Evolutionary conservation across 2,888 invertebrate genomes (phyloP), one percentile per base, ranked within the genome.

Genomic region (Branchinecta sandiegonensis): DNA sequence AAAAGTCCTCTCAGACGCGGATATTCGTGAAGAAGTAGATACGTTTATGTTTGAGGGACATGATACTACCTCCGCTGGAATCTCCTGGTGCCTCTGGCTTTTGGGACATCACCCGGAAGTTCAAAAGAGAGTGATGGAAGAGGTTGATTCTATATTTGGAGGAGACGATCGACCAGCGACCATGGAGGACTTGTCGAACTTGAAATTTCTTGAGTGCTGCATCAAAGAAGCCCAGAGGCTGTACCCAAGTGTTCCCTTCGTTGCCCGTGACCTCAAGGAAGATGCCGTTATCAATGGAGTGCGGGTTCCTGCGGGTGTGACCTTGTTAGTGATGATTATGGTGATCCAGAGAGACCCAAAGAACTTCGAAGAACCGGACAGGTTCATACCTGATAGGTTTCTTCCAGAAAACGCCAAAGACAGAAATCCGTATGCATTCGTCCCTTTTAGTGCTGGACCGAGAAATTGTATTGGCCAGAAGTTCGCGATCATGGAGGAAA

Each of bases 1-100:
- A 10, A 69, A 73, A 7, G 71, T 74, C 46, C 74, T 80, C 47
- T 74, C 78, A 10, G 74, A 78, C 71, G 75, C 76, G n/a, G 81
- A 81, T 70, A 80, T 81, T 50, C 74, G 79, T 65, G 81, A 81
- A 72, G 81, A 81, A 75, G 81, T 81, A 66, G 81, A 81, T 73
- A 81, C 81, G 1, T 81, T 81, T 72, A 81, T 81, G 81, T 81
- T 81, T 75, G 81, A 80, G 23, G 84, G 84, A 6, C 84, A 84
- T 73, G 84, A 84, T 71, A 84, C 84, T 1, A 81, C 82, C 1
- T 80, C 84, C 0, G 80, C 81, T 3, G 83, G 80, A 12, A 76
- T 82, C 65, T 79, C 79, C 69, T 84, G 83, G 83, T 77, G 80
- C 11, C 75, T 82, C 9, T 81, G 82, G 71, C 76, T 81, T 10